phyloP scores from a whole-genome alignment of 1,140 invertebrate species.

The Acromyrmex heyeri region DNA sequence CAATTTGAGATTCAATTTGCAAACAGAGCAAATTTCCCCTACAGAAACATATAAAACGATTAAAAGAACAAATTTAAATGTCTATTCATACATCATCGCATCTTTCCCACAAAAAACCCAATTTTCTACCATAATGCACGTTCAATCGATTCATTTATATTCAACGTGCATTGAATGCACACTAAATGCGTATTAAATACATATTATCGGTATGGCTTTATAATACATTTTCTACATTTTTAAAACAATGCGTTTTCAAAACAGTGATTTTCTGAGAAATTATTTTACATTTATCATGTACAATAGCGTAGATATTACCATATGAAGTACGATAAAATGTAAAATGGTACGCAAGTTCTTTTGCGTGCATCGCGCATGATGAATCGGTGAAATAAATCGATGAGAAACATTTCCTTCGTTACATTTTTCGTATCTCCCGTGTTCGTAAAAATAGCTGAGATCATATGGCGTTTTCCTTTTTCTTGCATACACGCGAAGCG shows the following conservation, averaged over 20 bases:
- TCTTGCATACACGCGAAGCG: neutral
- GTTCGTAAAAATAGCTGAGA: neutral
- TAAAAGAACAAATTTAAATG: neutral
- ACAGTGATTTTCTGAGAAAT: neutral
- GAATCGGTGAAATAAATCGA: conserved; percentile 20
- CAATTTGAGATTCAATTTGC: neutral
- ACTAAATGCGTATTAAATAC: too few relatives aligned
- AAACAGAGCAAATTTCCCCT: neutral
- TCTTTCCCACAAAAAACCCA: neutral
- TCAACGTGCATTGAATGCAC: neutral
- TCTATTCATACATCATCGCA: neutral
- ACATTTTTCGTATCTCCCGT: neutral
- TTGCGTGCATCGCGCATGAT: neutral
- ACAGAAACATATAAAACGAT: neutral
- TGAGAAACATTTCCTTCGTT: conserved; percentile 7
- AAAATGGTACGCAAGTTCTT: neutral
- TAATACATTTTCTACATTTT: neutral
- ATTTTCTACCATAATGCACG: neutral
- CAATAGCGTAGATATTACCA: neutral
- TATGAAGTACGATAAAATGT: conserved; percentile 5
- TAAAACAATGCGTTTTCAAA: neutral
- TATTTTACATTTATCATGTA: neutral
- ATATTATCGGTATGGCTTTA: neutral
- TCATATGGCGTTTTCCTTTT: neutral
- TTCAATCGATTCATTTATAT: neutral